phyloP scores from a whole-genome alignment of 1,140 invertebrate genomes.

The Melitaea cinxia region DNA sequence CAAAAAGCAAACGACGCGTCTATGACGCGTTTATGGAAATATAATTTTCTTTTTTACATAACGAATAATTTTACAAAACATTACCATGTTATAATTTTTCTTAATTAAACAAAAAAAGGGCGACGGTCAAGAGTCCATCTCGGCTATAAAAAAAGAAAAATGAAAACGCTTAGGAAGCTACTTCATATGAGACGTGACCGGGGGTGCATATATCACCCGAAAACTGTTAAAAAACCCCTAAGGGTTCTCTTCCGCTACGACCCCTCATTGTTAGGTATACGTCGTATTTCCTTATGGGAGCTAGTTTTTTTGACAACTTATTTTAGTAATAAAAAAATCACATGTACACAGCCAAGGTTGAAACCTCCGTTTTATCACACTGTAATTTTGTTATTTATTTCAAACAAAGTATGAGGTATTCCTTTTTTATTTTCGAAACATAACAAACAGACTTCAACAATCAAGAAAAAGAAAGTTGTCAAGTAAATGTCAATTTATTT shows the following conservation, averaged over 20 bases:
- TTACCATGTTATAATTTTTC: background rate
- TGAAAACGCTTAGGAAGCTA: constrained; percentile 72
- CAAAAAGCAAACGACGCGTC: background rate
- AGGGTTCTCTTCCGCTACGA: constrained; percentile 51
- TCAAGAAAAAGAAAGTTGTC: too few relatives aligned
- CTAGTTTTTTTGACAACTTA: constrained; percentile 3
- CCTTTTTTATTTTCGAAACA: too few relatives aligned
- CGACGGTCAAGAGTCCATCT: constrained; percentile 8
- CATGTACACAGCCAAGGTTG: background rate
- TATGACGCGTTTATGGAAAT: background rate
- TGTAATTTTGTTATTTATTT: background rate
- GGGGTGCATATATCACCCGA: constrained; percentile 73
- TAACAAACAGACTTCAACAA: too few relatives aligned
- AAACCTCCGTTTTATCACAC: background rate
- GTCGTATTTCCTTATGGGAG: constrained; percentile 45
- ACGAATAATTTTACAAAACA: background rate
- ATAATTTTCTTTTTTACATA: background rate
- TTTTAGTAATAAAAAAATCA: background rate
- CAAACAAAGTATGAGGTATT: too few relatives aligned
- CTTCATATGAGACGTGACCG: constrained; percentile 76
- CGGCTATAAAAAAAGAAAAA: constrained; percentile 50
- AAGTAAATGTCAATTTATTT: too few relatives aligned
- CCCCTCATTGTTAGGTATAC: constrained; percentile 48
- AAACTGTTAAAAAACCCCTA: constrained; percentile 74
- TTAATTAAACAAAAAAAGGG: background rate